Conservation (phyloP, 2,113 vertebrate genomes). For the Mirounga angustirostris region DNA sequence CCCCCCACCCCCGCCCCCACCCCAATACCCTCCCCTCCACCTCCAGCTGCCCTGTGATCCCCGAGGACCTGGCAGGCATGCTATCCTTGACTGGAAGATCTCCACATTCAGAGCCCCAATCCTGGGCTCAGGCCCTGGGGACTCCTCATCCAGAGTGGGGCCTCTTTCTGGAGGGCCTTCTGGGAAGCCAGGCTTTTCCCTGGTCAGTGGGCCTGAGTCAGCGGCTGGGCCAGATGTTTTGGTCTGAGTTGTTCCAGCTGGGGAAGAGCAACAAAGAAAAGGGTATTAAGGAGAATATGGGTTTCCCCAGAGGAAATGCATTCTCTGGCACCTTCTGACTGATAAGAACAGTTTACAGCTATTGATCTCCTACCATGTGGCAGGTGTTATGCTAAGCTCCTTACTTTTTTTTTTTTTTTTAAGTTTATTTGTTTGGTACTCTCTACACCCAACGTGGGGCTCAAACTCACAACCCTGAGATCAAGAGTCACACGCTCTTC, state of each 20-base stretch:
- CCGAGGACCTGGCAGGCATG: conserved; percentile 92
- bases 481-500: not conserved
- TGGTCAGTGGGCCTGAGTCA: conserved; percentile 53
- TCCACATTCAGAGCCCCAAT: conserved; percentile 85
- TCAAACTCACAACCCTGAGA: not conserved
- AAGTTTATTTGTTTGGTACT: not conserved
- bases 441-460: not conserved
- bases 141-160: conserved; percentile 34
- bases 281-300: conserved; percentile 45
- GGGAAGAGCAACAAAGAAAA: conserved; percentile 66
- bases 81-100: conserved; percentile 90
- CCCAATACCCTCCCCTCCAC: not conserved
- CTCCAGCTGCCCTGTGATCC: not conserved
- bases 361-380: not conserved
- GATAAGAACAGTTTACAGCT: not conserved
- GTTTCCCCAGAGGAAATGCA: fast-evolving
- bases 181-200: conserved; percentile 66
- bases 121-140: conserved; percentile 76
- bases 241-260: conserved; percentile 80
- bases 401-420: not conserved
- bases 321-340: not conserved
- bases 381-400: not conserved
- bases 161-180: conserved; percentile 65
- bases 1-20: fast-evolving
- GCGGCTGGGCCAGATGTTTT: conserved; percentile 57